A percentile compares a stretch with the other conserved stretches of the same genome.
Conservation (phyloP, 53 echinoderm and acorn worm genomes). For the Paracentrotus lividus region DNA sequence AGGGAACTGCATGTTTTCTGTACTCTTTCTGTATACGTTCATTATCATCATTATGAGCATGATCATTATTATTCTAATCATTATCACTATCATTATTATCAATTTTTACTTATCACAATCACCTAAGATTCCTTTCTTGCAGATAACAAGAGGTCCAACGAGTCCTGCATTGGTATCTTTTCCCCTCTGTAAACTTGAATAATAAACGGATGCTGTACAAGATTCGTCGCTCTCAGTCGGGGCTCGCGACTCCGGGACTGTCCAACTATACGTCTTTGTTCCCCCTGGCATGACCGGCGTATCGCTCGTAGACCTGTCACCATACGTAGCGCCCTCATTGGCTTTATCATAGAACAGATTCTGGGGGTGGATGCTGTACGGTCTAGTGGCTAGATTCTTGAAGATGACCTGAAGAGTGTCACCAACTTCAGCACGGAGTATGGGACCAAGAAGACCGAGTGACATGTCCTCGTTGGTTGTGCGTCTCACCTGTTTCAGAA, state of each 20-base stretch:
- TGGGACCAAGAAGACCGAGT: slow-evolving; percentile 84
- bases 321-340: slow-evolving; percentile 40
- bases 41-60: no score
- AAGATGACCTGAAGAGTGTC: slow-evolving; percentile 82
- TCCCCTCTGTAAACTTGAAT: slow-evolving; percentile 70
- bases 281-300: slow-evolving; percentile 70
- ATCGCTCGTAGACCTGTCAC: slow-evolving; percentile 20
- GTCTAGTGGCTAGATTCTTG: slow-evolving; percentile 81
- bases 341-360: slow-evolving; percentile 76
- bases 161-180: slow-evolving; percentile 84
- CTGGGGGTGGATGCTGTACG: slow-evolving; percentile 76
- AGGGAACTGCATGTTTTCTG: no score
- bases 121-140: slow-evolving; percentile 73
- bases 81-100: background rate
- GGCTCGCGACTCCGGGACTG: slow-evolving; percentile 73
- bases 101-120: background rate
- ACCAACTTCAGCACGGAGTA: slow-evolving; percentile 83
- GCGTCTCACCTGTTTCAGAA: slow-evolving; percentile 56
- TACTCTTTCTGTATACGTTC: no score
- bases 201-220: slow-evolving; percentile 85
- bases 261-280: slow-evolving; percentile 81
- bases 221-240: slow-evolving; percentile 77
- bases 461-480: slow-evolving; percentile 66
- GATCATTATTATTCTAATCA: no score
- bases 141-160: slow-evolving; percentile 87